Evolutionary conservation across 2,113 vertebrate species (phyloP).

Genomic region (Pelusios castaneus): DNA sequence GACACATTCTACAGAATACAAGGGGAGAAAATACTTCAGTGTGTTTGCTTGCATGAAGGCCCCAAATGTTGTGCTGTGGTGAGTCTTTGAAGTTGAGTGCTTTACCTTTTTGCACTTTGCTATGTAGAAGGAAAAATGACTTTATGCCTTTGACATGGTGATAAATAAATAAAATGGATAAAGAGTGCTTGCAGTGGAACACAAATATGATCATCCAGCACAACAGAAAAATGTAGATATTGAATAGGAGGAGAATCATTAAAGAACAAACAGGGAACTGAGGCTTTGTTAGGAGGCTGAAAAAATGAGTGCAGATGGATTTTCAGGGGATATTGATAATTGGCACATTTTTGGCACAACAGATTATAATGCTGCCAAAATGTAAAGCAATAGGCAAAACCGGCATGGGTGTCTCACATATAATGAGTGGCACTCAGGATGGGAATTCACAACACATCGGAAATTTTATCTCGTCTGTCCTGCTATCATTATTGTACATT

Average conservation of each 20-base stretch:
- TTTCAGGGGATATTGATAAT: background rate
- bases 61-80: background rate
- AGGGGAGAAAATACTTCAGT: background rate
- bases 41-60: background rate
- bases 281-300: background rate
- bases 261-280: background rate
- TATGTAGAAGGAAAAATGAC: background rate
- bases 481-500: background rate
- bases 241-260: background rate
- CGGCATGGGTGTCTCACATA: background rate
- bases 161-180: slow-evolving; percentile 2
- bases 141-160: background rate
- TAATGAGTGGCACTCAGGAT: background rate
- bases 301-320: background rate
- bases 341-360: background rate
- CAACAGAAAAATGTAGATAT: background rate
- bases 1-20: background rate
- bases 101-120: background rate
- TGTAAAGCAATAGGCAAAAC: background rate
- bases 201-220: background rate
- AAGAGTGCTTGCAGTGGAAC: background rate
- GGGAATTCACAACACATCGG: background rate
- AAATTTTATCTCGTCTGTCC: background rate
- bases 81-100: slow-evolving; percentile 1
- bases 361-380: background rate